These are phyloP conservation scores for Sebastes minor DNA, from an alignment of 2,797 vertebrate species.

Conservation along the genomic window DNA sequence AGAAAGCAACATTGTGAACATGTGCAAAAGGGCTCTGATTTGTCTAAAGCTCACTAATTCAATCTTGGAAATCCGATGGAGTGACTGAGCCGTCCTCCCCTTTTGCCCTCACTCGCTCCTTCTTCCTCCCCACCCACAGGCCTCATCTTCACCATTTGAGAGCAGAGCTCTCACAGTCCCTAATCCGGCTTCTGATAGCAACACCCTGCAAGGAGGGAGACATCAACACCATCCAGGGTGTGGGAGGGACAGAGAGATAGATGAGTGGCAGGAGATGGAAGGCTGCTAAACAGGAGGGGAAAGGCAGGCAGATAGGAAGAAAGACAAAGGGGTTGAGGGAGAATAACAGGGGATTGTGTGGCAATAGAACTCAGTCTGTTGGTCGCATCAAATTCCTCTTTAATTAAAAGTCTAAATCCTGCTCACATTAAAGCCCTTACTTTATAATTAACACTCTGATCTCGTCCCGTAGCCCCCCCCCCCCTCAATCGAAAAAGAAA, in stretches of 20 bases:
- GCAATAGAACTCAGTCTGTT: slow-evolving; percentile 72
- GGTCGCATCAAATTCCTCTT: slow-evolving; percentile 81
- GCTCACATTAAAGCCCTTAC: slow-evolving; percentile 79
- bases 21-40: slow-evolving; percentile 55
- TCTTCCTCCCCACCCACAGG: slow-evolving; percentile 18
- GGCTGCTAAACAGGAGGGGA: slow-evolving; percentile 23
- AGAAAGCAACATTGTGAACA: slow-evolving; percentile 40
- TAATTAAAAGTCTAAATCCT: slow-evolving; percentile 88
- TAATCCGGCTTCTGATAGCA: slow-evolving; percentile 76
- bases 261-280: slow-evolving; percentile 61
- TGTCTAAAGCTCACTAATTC: slow-evolving; percentile 75
- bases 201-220: slow-evolving; percentile 60
- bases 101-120: background rate
- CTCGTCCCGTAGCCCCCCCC: slow-evolving; percentile 17
- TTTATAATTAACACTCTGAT: slow-evolving; percentile 86
- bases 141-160: slow-evolving; percentile 61
- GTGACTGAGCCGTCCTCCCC: slow-evolving; percentile 57
- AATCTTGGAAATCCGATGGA: slow-evolving; percentile 73
- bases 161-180: slow-evolving; percentile 58
- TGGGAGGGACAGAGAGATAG: slow-evolving; percentile 19
- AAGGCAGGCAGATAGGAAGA: slow-evolving; percentile 19
- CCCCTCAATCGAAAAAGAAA: slow-evolving; percentile 60
- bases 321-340: slow-evolving; percentile 20
- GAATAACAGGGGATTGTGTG: slow-evolving; percentile 60
- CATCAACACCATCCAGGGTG: slow-evolving; percentile 48